Base-by-base conservation (phyloP, 2,797 vertebrate genomes). In the Enteromius mattozi region DNA sequence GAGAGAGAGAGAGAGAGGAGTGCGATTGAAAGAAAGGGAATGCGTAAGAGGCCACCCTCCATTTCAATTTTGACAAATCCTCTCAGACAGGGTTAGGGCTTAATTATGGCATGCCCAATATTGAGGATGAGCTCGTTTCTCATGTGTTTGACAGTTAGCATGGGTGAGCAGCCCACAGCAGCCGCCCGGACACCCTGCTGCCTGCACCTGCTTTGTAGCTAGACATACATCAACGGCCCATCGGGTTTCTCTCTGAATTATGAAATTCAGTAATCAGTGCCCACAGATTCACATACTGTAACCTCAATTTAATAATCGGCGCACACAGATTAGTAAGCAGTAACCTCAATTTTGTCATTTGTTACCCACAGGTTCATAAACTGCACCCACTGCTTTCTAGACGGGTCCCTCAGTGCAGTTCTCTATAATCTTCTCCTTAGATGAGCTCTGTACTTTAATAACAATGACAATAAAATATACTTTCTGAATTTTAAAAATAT, bases 1-100 rank as follows among this genome's bases (percentile, higher is more conserved):
- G 49, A 66, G 49, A 66, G 76, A 80, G 51, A 69, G 76, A 49
- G 82, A 69, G 42, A 59, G 77, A 75, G 82, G 47, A 49, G 16
- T 19, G 70, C 2, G 45, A 49, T 33, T 49, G 70, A 74, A 49
- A 59, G 65, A 78, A 45, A 24, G 72, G 80, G 80, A 86, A 82
- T 78, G 78, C 70, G 65, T 90, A 81, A 42, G 27, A 70, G 82
- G 56, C 51, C 80, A 85, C 88, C 90, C 92, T 90, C 90, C 90
- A 91, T 94, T 94, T 94, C 87, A 89, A 91, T 93, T 93, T 91
- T 91, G 92, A 93, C 93, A 95, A 95, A 95, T 95, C 95, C 93
- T 92, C 91, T 94, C 92, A 92, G 93, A 92, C 90, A 92, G 91
- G 92, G 92, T 93, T 93, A 92, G 92, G 92, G 93, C 92, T 95